These are phyloP conservation scores for Phyllopteryx taeniolatus DNA, from an alignment of 2,113 vertebrate species.

Conservation along the genomic window DNA sequence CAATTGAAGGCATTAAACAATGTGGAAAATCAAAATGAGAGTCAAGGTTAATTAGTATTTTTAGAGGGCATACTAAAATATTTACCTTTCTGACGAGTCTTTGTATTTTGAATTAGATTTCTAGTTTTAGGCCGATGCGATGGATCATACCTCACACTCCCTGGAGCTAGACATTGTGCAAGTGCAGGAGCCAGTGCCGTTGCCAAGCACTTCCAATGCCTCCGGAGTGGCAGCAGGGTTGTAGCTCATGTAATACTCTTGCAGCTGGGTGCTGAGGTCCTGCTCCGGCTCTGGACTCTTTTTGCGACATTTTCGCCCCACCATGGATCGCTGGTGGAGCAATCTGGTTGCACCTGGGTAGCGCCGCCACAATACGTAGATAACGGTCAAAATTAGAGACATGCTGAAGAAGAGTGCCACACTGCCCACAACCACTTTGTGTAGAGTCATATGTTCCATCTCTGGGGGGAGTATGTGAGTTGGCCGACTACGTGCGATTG, in stretches of 20 bases:
- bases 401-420: slow-evolving; percentile 93
- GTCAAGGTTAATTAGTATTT: slow-evolving; percentile 46
- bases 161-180: slow-evolving; percentile 98
- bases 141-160: slow-evolving; percentile 99
- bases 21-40: slow-evolving; percentile 23
- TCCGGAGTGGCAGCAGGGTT: slow-evolving; percentile 96
- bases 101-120: slow-evolving; percentile 67
- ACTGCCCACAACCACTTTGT: slow-evolving; percentile 95
- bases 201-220: slow-evolving; percentile 94
- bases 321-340: slow-evolving; percentile 88
- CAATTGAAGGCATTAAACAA: slow-evolving; percentile 58
- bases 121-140: slow-evolving; percentile 76
- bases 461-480: slow-evolving; percentile 79
- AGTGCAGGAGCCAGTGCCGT: slow-evolving; percentile 96
- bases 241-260: slow-evolving; percentile 99
- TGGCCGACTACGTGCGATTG: slow-evolving; percentile 60
- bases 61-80: slow-evolving; percentile 68
- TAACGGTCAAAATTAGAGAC: slow-evolving; percentile 89
- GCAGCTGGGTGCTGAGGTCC: slow-evolving; percentile 95
- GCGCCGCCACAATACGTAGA: slow-evolving; percentile 94
- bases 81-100: slow-evolving; percentile 95
- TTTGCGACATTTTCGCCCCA: slow-evolving; percentile 90
- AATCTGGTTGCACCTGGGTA: slow-evolving; percentile 90
- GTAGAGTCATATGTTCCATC: slow-evolving; percentile 90
- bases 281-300: slow-evolving; percentile 94